Percentiles rank a stretch among this genome's conserved stretches.
These are phyloP conservation scores for Alaudala cheleensis DNA, from an alignment of 2,113 vertebrate genomes.

Conservation along the genomic window DNA sequence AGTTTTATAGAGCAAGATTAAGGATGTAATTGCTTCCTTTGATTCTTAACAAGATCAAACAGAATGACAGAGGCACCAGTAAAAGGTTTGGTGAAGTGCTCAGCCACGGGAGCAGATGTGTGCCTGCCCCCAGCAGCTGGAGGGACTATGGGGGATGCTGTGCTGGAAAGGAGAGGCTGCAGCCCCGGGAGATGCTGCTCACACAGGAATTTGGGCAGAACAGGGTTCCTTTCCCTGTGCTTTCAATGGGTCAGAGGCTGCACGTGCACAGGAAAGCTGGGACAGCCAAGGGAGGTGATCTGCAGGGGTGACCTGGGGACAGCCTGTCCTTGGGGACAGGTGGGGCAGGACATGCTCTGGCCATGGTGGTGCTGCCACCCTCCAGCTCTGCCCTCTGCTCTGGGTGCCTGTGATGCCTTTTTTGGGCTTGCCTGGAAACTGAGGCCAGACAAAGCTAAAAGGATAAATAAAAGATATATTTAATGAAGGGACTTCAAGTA, in stretches of 20 bases:
- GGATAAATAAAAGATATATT: not conserved
- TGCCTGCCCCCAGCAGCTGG: accelerated
- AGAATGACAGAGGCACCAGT: not conserved
- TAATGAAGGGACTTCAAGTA: not conserved
- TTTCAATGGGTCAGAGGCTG: accelerated
- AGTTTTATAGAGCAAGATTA: conserved; percentile 21
- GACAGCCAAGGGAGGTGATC: accelerated
- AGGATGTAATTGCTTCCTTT: conserved; percentile 47
- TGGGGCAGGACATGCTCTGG: not conserved
- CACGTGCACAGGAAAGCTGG: accelerated
- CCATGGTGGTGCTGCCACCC: accelerated
- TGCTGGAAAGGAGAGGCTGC: accelerated
- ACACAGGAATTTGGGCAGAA: accelerated
- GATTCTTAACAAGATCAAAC: conserved; percentile 38
- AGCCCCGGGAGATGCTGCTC: not conserved
- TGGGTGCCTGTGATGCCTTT: not conserved
- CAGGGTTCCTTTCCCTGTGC: accelerated
- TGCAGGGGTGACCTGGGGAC: not conserved
- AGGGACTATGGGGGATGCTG: not conserved
- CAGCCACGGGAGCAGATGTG: not conserved
- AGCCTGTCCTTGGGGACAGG: too few species aligned
- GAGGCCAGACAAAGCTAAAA: not conserved
- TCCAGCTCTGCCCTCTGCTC: not conserved
- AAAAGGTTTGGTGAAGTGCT: not conserved
- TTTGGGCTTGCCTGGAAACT: not conserved